A percentile compares a stretch with the other conserved stretches of the same genome.
Evolutionary conservation across 2,113 vertebrate genomes (phyloP).

Genomic region (Tauraco erythrolophus): DNA sequence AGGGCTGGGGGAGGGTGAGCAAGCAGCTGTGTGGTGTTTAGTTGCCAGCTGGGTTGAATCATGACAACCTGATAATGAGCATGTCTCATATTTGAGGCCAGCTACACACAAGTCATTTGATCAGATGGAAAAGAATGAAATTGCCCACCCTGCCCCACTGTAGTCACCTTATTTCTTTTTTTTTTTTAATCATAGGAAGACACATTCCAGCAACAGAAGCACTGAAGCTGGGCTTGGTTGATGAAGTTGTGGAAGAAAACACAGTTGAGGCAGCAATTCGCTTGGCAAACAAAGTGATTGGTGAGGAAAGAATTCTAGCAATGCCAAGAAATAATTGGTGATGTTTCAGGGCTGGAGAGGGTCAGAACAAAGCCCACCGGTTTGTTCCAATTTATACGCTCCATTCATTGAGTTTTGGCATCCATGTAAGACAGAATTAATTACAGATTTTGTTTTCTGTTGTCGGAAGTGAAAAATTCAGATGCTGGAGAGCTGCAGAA

Average conservation of each 20-base stretch:
- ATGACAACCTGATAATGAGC: neutral
- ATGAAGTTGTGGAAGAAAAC: slow-evolving; percentile 83
- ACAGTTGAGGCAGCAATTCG: slow-evolving; percentile 80
- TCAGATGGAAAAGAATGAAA: neutral
- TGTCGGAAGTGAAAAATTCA: neutral
- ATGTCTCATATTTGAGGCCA: neutral
- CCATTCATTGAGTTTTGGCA: slow-evolving; percentile 29
- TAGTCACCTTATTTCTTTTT: slow-evolving; percentile 35
- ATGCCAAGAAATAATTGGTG: neutral
- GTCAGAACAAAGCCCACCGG: slow-evolving; percentile 11
- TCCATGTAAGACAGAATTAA: neutral
- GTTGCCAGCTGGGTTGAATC: no score
- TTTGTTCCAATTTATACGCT: neutral
- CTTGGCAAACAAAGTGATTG: slow-evolving; percentile 82
- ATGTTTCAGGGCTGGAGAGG: neutral
- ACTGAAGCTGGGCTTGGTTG: slow-evolving; percentile 87
- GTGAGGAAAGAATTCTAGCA: slow-evolving; percentile 73
- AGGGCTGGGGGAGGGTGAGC: no score
- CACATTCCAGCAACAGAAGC: slow-evolving; percentile 85
- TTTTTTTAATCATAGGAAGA: slow-evolving; percentile 79
- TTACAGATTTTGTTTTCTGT: neutral
- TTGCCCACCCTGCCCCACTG: neutral
- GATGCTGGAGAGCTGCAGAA: neutral
- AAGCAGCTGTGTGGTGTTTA: no score
- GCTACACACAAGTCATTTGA: neutral